phyloP scores from a whole-genome alignment of 2,888 invertebrate genomes.

The Cloeon dipterum region DNA sequence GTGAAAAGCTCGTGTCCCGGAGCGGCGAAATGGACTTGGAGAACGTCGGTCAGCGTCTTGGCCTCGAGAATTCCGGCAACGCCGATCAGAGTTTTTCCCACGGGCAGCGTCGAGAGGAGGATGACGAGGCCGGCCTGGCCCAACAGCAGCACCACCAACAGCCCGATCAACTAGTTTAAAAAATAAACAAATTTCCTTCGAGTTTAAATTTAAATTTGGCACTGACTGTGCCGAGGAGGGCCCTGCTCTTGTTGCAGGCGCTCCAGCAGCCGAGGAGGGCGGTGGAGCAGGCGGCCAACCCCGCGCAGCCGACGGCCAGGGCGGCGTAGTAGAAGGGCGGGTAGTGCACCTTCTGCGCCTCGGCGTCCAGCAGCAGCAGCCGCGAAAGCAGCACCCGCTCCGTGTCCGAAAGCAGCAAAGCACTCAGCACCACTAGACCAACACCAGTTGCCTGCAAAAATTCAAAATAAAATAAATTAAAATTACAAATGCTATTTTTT shows the following conservation, averaged over 20 bases:
- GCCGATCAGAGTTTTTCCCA: constrained; percentile 38
- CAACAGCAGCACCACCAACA: constrained; percentile 38
- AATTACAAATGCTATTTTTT: not conserved
- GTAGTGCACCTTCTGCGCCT: constrained; percentile 20
- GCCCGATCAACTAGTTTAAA: constrained; percentile 40
- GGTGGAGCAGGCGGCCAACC: constrained; percentile 39
- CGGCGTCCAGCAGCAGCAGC: constrained; percentile 21
- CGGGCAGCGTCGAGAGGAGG: constrained; percentile 15
- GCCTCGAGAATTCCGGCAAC: constrained; percentile 22
- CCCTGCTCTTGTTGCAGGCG: constrained; percentile 48
- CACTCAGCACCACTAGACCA: constrained; percentile 43
- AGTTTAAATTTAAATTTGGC: too few relatives aligned
- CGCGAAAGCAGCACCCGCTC: constrained; percentile 47
- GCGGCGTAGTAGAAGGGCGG: constrained; percentile 46
- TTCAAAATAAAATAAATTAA: constrained; percentile 1
- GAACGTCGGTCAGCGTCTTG: constrained; percentile 39
- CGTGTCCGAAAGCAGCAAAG: constrained; percentile 44
- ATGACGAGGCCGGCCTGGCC: constrained; percentile 47
- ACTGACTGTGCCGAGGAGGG: constrained; percentile 43
- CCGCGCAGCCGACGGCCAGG: constrained; percentile 40
- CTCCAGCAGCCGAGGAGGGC: constrained; percentile 65
- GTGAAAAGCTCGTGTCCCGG: constrained; percentile 46
- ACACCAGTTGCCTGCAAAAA: constrained; percentile 44
- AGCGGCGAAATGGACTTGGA: constrained; percentile 54
- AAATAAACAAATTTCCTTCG: too few relatives aligned